Evolutionary conservation across 2,113 vertebrate genomes (phyloP).

Genomic region (Poeciliopsis occidentalis): DNA sequence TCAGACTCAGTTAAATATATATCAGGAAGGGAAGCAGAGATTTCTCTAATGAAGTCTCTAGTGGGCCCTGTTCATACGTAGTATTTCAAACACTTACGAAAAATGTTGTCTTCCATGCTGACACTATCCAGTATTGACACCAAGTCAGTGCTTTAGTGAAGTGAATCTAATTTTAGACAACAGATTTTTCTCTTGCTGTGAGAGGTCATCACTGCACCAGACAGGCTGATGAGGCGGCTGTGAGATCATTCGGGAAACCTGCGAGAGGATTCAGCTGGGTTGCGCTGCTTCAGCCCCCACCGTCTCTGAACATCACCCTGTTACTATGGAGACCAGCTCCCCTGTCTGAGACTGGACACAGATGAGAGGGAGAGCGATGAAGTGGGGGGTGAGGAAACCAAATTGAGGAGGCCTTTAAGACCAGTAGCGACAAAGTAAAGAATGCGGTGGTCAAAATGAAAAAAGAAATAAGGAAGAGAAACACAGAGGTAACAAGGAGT

Average conservation of each 20-base stretch:
- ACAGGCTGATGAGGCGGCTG: constrained; percentile 32
- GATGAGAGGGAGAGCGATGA: constrained; percentile 31
- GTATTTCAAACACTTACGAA: constrained; percentile 5
- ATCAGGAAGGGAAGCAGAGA: constrained; percentile 18
- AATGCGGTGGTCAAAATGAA: background rate
- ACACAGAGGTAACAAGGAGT: background rate
- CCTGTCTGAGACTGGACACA: constrained; percentile 52
- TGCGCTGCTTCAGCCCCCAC: constrained; percentile 25
- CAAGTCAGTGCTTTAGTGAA: background rate
- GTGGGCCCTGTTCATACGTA: background rate
- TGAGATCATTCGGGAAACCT: constrained; percentile 43
- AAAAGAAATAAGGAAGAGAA: constrained; percentile 9
- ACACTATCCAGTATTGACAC: constrained; percentile 1
- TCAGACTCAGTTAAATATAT: background rate
- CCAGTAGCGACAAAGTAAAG: background rate
- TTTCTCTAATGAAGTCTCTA: background rate
- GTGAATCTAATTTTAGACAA: constrained; percentile 32
- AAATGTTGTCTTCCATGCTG: background rate
- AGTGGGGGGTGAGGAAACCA: constrained; percentile 7
- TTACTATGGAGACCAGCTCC: constrained; percentile 69
- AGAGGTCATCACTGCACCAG: constrained; percentile 23
- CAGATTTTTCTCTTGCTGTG: background rate
- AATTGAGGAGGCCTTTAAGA: constrained; percentile 25
- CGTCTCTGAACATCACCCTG: constrained; percentile 63
- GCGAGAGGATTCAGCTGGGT: constrained; percentile 53